Evolutionary conservation across 2,113 vertebrate genomes (phyloP).

Genomic region (Rhizomys pruinosus): DNA sequence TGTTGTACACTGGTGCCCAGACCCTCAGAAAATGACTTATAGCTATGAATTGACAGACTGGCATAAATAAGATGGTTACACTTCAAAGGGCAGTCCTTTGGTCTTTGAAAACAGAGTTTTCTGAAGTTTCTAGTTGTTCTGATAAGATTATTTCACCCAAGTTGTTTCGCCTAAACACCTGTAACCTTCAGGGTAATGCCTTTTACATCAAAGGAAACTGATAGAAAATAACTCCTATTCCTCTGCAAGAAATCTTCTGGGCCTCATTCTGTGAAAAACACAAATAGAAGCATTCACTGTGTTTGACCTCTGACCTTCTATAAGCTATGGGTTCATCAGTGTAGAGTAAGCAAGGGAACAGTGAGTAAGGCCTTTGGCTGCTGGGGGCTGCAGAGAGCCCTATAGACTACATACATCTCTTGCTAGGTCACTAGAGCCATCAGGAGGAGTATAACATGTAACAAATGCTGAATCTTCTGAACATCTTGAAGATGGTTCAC

Average conservation of each 20-base stretch:
- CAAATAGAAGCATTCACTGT: background rate
- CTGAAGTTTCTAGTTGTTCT: conserved; percentile 37
- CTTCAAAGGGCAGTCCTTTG: conserved; percentile 30
- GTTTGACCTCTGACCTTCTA: background rate
- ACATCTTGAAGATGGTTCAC: background rate
- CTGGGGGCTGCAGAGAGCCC: too few relatives aligned
- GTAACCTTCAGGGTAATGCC: background rate
- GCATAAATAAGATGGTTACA: conserved; percentile 32
- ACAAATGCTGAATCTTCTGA: background rate
- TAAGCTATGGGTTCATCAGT: background rate
- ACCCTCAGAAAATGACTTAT: conserved; percentile 36
- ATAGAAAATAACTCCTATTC: conserved; percentile 4
- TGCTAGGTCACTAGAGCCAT: background rate
- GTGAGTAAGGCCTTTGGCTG: background rate
- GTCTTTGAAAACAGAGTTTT: conserved; percentile 6
- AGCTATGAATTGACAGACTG: background rate
- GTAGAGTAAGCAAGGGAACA: background rate
- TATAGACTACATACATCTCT: background rate
- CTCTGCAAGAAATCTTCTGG: background rate
- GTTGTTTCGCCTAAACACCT: background rate
- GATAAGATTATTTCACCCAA: conserved; percentile 7
- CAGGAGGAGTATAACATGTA: too few relatives aligned
- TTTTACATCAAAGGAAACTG: conserved; percentile 41
- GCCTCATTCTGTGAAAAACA: conserved; percentile 18
- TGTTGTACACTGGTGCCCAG: background rate